These are phyloP conservation scores for Gymnocheta viridis DNA, from an alignment of 2,888 invertebrate species.

Conservation along the genomic window DNA sequence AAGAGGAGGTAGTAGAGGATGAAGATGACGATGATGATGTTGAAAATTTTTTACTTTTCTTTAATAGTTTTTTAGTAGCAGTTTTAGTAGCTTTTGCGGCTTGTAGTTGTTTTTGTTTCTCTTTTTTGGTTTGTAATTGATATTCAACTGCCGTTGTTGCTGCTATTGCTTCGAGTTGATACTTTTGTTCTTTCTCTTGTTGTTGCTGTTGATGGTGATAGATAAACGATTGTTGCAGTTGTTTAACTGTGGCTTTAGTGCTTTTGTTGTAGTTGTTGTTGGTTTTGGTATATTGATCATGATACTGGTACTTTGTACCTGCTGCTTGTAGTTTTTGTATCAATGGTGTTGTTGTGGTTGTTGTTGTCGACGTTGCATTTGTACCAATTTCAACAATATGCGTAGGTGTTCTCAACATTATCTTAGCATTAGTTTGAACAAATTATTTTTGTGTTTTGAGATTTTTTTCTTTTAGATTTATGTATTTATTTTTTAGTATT, in stretches of 20 bases:
- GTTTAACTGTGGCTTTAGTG: conserved; percentile 45
- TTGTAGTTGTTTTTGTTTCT: conserved; percentile 65
- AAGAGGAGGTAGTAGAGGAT: conserved; percentile 54
- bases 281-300: conserved; percentile 60
- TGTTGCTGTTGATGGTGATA: conserved; percentile 63
- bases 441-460: conserved; percentile 30
- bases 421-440: conserved; percentile 65
- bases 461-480: conserved; percentile 1
- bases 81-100: conserved; percentile 45
- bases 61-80: conserved; percentile 46
- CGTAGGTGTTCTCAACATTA: conserved; percentile 83
- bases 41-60: conserved; percentile 57
- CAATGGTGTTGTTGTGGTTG: conserved; percentile 68
- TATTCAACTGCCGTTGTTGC: conserved; percentile 52
- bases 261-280: conserved; percentile 42
- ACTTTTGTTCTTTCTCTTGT: conserved; percentile 67
- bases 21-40: conserved; percentile 50
- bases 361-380: conserved; percentile 71
- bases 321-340: conserved; percentile 69
- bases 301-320: conserved; percentile 68
- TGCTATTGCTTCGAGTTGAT: conserved; percentile 47
- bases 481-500: conserved; percentile 18
- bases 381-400: conserved; percentile 82
- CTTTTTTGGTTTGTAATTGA: conserved; percentile 61
- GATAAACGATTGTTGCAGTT: conserved; percentile 60